These are phyloP conservation scores for Copsychus sechellarum DNA, from an alignment of 2,113 vertebrate genomes.

Conservation along the genomic window DNA sequence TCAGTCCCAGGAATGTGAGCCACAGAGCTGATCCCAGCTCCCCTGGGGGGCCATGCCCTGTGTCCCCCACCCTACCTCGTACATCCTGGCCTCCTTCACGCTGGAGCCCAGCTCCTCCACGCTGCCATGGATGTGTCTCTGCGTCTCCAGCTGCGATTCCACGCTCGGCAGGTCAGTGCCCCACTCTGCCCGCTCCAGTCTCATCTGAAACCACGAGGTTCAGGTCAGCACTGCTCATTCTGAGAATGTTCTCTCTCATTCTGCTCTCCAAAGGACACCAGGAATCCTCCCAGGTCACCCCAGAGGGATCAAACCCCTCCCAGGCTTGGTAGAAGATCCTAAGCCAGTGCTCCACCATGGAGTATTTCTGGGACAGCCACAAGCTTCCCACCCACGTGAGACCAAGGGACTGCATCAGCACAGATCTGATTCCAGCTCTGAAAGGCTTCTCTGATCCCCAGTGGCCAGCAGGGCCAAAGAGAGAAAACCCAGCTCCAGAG, in stretches of 20 bases:
- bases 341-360: background rate
- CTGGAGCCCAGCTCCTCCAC: constrained; percentile 88
- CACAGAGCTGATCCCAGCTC: background rate
- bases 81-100: constrained; percentile 86
- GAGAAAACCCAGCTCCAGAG: background rate
- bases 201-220: constrained; percentile 74
- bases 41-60: fast-evolving
- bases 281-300: background rate
- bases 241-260: too few relatives aligned
- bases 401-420: background rate
- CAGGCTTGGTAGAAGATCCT: background rate
- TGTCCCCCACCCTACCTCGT: constrained; percentile 75
- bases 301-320: background rate
- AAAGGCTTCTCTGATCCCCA: background rate
- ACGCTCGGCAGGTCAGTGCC: constrained; percentile 91
- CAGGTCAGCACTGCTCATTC: background rate
- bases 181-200: constrained; percentile 92
- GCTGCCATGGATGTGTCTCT: constrained; percentile 83
- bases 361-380: background rate
- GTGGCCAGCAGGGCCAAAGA: background rate
- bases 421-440: background rate
- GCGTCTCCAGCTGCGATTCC: constrained; percentile 87
- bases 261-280: background rate
- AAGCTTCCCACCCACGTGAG: background rate
- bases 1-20: background rate